Base-by-base conservation (phyloP, 1,140 invertebrate genomes). In the Drosophila auraria region DNA sequence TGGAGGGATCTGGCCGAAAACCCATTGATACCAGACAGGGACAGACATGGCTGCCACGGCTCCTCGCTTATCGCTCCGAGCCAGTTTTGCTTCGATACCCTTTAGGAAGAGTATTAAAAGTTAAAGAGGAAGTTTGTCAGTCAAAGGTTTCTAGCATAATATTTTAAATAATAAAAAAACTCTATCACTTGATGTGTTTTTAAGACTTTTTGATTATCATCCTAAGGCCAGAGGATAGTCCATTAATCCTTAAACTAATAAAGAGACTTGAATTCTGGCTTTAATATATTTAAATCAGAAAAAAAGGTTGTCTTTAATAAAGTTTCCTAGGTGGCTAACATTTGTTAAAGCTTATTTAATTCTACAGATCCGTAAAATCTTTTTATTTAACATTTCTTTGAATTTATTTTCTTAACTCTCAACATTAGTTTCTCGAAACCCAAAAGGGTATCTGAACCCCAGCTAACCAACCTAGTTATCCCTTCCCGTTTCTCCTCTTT, bases 21-120 rank as follows among this genome's bases (percentile, higher is more conserved):
- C 86, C 83, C 86, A 89, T 90, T 90, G 86, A 89, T 89, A 89
- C 82, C 78, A 62, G 80, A 66, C 80, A 68, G 63, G 59, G 65
- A 79, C 33, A 78, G 84, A 74, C 81, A 84, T 78, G 77, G 83
- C 80, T 87, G 83, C 80, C 59, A 69, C 36, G 80, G 74, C 83
- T 61, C 49, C 59, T 54, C 51, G 64, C 78, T 73, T 66, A 58
- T 60, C 64, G 62, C 64, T 80, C 47, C 45, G 38, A 77, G 66
- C 49, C 50, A 60, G 36, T 80, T 80, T 80, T 70, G 53, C 40
- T 57, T n/a, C 2, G 0, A 17, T 27, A n/a, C 17, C 8, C 15
- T 40, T 51, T 33, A 23, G n/a, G 7, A 57, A 57, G 20, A 8
- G 54, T 57, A 25, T 3, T 23, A 0, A 0, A 2, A 1, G 0